These are phyloP conservation scores for Ornithorhynchus anatinus DNA, from an alignment of 2,113 vertebrate species.

Conservation along the genomic window DNA sequence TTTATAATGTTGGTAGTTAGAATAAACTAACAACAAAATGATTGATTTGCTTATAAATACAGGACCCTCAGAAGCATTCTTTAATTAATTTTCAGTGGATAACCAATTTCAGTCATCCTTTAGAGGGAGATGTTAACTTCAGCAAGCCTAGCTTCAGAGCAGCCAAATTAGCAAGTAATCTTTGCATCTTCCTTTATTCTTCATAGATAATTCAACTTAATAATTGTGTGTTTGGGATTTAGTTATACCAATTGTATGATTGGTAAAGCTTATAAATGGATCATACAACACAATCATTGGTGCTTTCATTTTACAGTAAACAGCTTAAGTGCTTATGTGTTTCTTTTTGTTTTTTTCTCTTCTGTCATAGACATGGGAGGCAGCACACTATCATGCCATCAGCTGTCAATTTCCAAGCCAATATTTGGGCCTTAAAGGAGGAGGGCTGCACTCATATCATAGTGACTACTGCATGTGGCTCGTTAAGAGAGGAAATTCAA, in stretches of 20 bases:
- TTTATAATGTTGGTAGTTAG: too few species aligned
- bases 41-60: too few species aligned
- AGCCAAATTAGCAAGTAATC: neutral
- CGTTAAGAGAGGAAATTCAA: constrained; percentile 91
- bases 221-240: too few species aligned
- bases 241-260: neutral
- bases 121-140: too few species aligned
- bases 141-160: neutral
- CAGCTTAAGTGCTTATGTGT: neutral
- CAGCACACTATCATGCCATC: constrained; percentile 94
- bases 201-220: neutral
- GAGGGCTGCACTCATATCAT: constrained; percentile 92
- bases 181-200: neutral
- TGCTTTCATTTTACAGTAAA: neutral
- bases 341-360: neutral
- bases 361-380: constrained; percentile 82
- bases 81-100: too few species aligned
- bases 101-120: too few species aligned
- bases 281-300: neutral
- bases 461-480: constrained; percentile 94
- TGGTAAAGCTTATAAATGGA: neutral
- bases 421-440: constrained; percentile 93
- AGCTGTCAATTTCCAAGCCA: constrained; percentile 91
- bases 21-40: too few species aligned
- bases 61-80: too few species aligned